Evolutionary conservation across 2,888 invertebrate genomes (phyloP).

Genomic region (Pseudococcus viburni): DNA sequence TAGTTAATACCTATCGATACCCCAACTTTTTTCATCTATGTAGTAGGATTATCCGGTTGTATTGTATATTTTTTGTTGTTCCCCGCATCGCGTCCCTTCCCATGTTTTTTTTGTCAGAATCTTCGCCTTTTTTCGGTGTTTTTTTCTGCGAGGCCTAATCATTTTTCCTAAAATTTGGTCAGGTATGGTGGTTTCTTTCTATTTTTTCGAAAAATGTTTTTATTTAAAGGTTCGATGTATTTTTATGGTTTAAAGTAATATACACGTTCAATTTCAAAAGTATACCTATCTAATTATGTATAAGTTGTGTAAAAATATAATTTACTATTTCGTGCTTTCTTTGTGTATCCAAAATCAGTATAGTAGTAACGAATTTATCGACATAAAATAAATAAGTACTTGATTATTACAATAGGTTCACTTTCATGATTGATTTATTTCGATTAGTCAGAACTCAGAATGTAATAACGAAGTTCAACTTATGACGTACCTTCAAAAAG

Average conservation of each 20-base stretch:
- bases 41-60: background rate
- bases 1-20: constrained; percentile 14
- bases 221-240: constrained; percentile 10
- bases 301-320: constrained; percentile 22
- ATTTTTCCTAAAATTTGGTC: background rate
- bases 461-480: too few species aligned
- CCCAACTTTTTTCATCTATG: background rate
- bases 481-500: too few species aligned
- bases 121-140: background rate
- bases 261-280: constrained; percentile 6
- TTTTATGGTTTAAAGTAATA: constrained; percentile 2
- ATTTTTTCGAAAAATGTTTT: background rate
- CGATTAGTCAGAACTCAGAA: too few species aligned
- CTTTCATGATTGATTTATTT: too few species aligned
- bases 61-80: constrained; percentile 1
- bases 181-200: background rate
- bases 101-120: constrained; percentile 21
- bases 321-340: background rate
- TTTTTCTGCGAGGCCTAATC: background rate
- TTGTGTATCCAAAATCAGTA: background rate
- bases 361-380: background rate
- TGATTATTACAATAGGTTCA: too few species aligned
- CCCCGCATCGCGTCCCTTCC: background rate
- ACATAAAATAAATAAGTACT: background rate
- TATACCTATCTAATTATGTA: constrained; percentile 7